Conservation (phyloP, 2,888 invertebrate species). For the Standfussiana lucernea region DNA sequence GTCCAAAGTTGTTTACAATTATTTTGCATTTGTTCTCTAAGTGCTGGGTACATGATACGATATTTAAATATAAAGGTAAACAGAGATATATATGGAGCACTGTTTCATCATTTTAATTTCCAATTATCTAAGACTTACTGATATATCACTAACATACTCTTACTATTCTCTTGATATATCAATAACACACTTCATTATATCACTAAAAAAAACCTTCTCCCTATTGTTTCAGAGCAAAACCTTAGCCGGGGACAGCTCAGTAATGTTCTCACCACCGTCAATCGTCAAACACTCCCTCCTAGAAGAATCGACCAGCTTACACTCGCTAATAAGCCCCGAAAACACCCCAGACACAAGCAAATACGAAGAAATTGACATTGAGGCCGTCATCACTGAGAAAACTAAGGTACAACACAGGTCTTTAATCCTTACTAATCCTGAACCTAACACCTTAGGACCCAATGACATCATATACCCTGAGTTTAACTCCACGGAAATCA, state of each 20-base stretch:
- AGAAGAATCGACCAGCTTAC: slow-evolving; percentile 92
- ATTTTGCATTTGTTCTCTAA: too few species aligned
- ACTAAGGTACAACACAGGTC: slow-evolving; percentile 91
- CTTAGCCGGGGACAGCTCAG: slow-evolving; percentile 94
- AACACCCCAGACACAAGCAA: slow-evolving; percentile 84
- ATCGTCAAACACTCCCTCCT: slow-evolving; percentile 95
- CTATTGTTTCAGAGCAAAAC: slow-evolving; percentile 95
- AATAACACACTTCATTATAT: too few species aligned
- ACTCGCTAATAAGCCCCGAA: slow-evolving; percentile 86
- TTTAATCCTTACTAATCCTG: slow-evolving; percentile 85
- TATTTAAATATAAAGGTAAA: too few species aligned
- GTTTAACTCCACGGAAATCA: slow-evolving; percentile 63
- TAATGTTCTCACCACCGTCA: slow-evolving; percentile 96
- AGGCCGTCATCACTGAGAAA: slow-evolving; percentile 83
- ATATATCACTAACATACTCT: too few species aligned
- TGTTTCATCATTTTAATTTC: too few species aligned
- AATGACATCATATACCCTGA: slow-evolving; percentile 62
- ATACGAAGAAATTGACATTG: slow-evolving; percentile 84
- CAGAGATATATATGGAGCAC: too few species aligned
- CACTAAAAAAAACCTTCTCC: too few species aligned
- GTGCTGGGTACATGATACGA: too few species aligned
- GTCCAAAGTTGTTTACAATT: too few species aligned
- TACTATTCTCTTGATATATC: too few species aligned
- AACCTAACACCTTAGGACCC: slow-evolving; percentile 75
- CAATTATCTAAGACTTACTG: too few species aligned